phyloP scores from a whole-genome alignment of 2,888 invertebrate genomes.

The Athalia rosae region DNA sequence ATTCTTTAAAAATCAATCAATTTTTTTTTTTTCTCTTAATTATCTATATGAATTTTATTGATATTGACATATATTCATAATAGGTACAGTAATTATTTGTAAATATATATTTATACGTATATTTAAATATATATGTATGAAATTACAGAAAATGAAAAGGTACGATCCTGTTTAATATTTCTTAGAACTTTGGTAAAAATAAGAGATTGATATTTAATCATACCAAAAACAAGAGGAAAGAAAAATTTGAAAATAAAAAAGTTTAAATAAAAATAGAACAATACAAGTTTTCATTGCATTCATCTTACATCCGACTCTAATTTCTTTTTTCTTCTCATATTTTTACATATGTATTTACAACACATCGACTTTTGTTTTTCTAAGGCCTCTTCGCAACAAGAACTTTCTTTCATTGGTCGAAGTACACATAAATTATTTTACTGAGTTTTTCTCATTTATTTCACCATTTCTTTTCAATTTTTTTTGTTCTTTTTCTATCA shows the following conservation, averaged over 20 bases:
- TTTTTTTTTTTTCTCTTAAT: no score
- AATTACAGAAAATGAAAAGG: slow-evolving; percentile 45
- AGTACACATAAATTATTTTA: no score
- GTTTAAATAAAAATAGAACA: neutral
- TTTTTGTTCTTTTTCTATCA: no score
- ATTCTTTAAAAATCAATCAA: no score
- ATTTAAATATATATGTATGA: slow-evolving; percentile 53
- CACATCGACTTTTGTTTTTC: slow-evolving; percentile 27
- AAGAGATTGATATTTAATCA: slow-evolving; percentile 43
- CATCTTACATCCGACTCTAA: no score
- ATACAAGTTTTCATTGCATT: no score
- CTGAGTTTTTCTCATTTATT: no score
- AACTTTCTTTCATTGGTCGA: slow-evolving; percentile 37
- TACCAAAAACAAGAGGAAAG: slow-evolving; percentile 47
- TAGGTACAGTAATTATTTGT: slow-evolving; percentile 55
- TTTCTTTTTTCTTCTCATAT: slow-evolving; percentile 4
- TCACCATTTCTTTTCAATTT: no score
- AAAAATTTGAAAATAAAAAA: slow-evolving; percentile 44
- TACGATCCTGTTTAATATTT: slow-evolving; percentile 42
- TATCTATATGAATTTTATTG: slow-evolving; percentile 42
- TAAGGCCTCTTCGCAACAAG: slow-evolving; percentile 44
- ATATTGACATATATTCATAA: slow-evolving; percentile 50
- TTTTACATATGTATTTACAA: slow-evolving; percentile 10
- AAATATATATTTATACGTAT: slow-evolving; percentile 61
- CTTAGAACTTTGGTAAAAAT: slow-evolving; percentile 58